Base-by-base conservation (phyloP, 2,113 vertebrate species). In the Sturnus vulgaris region DNA sequence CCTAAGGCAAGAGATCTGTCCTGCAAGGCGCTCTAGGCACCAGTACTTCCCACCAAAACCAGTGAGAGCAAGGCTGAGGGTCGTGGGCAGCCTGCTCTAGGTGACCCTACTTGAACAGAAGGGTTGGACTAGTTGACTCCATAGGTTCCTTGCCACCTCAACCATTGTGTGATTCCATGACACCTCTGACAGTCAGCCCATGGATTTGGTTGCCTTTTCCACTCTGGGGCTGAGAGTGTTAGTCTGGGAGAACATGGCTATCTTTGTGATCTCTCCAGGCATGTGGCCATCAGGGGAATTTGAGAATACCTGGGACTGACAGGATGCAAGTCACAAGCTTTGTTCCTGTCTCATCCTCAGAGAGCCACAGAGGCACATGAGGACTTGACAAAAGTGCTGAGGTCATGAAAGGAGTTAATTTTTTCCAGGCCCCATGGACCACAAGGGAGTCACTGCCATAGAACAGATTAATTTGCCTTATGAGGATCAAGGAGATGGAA, bases 141-240 rank as follows among this genome's bases (percentile, higher is more conserved):
- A 4, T 9, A 35, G 37, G 5, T 57, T 17, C 10, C 39, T 82
- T 86, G 68, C 30, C 56, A 15, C 24, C 12, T 78, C 50, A 82
- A 40, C 24, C 10, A 10, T 19, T 65, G 35, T 1, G 3, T 0
- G 3, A 37, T 73, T 69, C 49, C 2, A 1, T 56, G 80, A 39
- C 20, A n/a, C 8, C 11, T 70, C 52, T 85, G 83, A 64, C 69
- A 68, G 56, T 49, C 37, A 46, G 70, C 7, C 17, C 7, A 1
- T 35, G 30, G 53, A 42, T 82, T 80, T 92, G 27, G 13, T 27
- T 81, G n/a, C 15, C 31, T 84, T 78, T 86, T 73, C 22, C 12
- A 23, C 5, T 22, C 17, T 42, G 52, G 31, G 40, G 3, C 49
- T 52, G 35, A 49, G 47, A 31, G 20, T 56, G 23, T 69, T 53